Evolutionary conservation across 2,797 vertebrate genomes (phyloP).

Genomic region (Sebastiscus albofasciatus): DNA sequence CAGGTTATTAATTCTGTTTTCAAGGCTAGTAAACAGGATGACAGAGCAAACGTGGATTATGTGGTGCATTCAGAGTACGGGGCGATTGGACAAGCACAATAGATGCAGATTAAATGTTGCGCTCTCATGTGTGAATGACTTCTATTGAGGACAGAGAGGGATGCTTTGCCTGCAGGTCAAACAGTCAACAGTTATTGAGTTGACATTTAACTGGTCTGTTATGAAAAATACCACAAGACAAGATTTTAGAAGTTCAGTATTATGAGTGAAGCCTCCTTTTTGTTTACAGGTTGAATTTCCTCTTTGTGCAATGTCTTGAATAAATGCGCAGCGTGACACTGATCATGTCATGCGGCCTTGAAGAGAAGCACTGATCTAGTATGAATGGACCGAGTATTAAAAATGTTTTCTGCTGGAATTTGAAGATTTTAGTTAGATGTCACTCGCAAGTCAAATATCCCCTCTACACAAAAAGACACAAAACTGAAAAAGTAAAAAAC

Average conservation of each 20-base stretch:
- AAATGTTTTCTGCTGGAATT: neutral
- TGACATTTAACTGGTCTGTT: neutral
- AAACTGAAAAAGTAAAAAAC: conserved; percentile 92
- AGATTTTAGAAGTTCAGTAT: neutral
- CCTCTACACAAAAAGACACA: conserved; percentile 54
- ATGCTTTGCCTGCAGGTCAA: conserved; percentile 23
- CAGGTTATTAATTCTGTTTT: conserved; percentile 2
- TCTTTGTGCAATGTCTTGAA: conserved; percentile 3
- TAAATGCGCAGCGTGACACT: neutral
- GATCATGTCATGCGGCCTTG: neutral
- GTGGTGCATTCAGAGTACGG: neutral
- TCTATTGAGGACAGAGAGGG: neutral
- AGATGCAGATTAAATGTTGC: conserved; percentile 15
- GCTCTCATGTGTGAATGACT: neutral
- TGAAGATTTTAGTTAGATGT: too few species aligned
- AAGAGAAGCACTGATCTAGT: neutral
- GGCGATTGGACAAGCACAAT: neutral
- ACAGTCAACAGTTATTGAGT: neutral
- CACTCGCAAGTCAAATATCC: neutral
- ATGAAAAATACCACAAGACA: neutral
- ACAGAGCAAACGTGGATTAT: neutral
- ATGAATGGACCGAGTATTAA: neutral
- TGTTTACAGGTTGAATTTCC: conserved; percentile 14
- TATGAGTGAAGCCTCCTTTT: conserved; percentile 11
- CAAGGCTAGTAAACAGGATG: neutral